These are phyloP conservation scores for Spinus pinus DNA, from an alignment of 2,797 vertebrate genomes.

Conservation along the genomic window DNA sequence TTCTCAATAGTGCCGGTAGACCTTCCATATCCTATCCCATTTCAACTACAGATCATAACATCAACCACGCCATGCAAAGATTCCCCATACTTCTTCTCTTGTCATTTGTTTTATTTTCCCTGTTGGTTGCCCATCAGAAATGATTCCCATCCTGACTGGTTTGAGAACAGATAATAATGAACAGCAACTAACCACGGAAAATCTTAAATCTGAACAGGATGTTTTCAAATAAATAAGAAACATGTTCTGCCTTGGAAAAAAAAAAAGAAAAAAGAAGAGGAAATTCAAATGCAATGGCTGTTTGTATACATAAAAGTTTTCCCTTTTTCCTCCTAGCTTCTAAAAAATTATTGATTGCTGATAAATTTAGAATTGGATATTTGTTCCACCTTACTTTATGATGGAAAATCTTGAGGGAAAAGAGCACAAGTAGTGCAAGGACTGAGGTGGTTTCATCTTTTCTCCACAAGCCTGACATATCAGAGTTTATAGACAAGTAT, in stretches of 20 bases:
- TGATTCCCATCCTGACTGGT: background rate
- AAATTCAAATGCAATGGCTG: background rate
- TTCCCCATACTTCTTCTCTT: background rate
- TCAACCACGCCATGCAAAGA: background rate
- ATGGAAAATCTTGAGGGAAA: background rate
- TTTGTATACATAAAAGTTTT: background rate
- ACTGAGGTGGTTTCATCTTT: background rate
- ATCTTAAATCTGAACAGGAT: slow-evolving; percentile 41
- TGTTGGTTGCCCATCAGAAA: background rate
- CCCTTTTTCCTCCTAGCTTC: background rate
- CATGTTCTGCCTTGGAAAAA: background rate
- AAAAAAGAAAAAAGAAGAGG: no score
- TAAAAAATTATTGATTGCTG: background rate
- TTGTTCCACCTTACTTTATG: background rate
- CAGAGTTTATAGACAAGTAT: background rate
- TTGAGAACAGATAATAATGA: slow-evolving; percentile 28
- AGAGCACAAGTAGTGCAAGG: background rate
- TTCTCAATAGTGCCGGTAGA: background rate
- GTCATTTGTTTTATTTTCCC: slow-evolving; percentile 37
- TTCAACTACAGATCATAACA: slow-evolving; percentile 8
- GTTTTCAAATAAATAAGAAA: slow-evolving; percentile 55
- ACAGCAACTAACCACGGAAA: slow-evolving; percentile 6
- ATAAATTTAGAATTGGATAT: background rate
- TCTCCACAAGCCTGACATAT: background rate
- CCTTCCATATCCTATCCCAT: background rate